These are phyloP conservation scores for Hirudo medicinalis DNA, from an alignment of 1,140 invertebrate genomes.

Conservation along the genomic window DNA sequence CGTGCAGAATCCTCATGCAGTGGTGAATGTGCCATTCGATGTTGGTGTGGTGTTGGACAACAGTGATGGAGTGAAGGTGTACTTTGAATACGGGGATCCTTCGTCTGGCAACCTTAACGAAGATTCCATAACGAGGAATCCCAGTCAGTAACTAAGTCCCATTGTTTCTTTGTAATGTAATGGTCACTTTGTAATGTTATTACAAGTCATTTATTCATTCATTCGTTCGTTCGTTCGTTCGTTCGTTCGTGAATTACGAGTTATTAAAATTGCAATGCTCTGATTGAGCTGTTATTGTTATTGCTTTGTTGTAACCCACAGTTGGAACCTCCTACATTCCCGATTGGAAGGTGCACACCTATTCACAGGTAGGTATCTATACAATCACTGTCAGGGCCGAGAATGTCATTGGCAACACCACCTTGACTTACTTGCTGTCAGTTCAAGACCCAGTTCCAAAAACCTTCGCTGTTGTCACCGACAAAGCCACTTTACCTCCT, in stretches of 20 bases:
- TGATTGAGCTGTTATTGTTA: neutral
- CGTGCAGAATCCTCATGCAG: constrained; percentile 22
- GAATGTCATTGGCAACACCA: constrained; percentile 26
- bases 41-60: constrained; percentile 27
- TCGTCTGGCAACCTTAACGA: neutral
- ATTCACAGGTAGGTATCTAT: constrained; percentile 23
- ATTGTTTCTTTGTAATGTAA: too few species aligned
- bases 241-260: neutral
- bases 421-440: constrained; percentile 23
- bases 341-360: constrained; percentile 27
- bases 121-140: neutral
- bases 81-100: constrained; percentile 26
- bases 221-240: too few species aligned
- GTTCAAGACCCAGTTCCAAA: constrained; percentile 29
- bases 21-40: constrained; percentile 22
- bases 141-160: neutral
- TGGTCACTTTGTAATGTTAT: too few species aligned
- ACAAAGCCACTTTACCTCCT: neutral
- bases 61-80: constrained; percentile 22
- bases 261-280: neutral
- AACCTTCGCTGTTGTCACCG: constrained; percentile 19
- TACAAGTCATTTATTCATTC: too few species aligned
- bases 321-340: constrained; percentile 27
- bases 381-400: constrained; percentile 28
- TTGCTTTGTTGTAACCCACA: constrained; percentile 15